Evolutionary conservation across 2,888 invertebrate genomes (phyloP).

Genomic region (Drepana falcataria): DNA sequence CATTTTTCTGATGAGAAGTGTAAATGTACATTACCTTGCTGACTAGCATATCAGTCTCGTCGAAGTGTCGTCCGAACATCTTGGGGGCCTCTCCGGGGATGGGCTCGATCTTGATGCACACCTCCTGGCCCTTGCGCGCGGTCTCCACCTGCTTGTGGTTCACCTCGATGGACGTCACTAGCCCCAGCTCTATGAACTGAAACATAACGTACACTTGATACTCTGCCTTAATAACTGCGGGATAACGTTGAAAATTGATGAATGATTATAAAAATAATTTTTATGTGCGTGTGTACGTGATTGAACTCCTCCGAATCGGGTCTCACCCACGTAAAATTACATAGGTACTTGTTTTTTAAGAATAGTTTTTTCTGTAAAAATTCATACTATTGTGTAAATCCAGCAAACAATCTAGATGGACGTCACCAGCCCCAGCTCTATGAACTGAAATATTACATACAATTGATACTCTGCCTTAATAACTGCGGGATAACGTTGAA

Average conservation of each 20-base stretch:
- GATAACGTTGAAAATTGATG: no score
- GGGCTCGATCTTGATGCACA: conserved; percentile 98
- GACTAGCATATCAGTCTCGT: conserved; percentile 94
- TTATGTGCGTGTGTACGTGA: no score
- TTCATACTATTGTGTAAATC: no score
- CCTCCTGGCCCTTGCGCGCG: conserved; percentile 97
- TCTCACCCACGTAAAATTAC: no score
- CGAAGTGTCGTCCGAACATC: conserved; percentile 99
- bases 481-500: no score
- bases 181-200: conserved; percentile 95
- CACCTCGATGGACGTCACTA: conserved; percentile 95
- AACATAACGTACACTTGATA: background rate
- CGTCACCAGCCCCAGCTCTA: conserved; percentile 95
- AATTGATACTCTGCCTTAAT: no score
- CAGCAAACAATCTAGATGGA: conserved; percentile 86
- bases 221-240: no score
- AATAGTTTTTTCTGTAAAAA: no score
- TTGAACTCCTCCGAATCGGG: no score
- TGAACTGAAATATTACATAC: conserved; percentile 80
- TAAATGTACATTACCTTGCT: conserved; percentile 86
- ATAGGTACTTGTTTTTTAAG: no score
- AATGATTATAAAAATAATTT: no score
- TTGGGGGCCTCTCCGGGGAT: conserved; percentile 99
- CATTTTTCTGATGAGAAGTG: background rate
- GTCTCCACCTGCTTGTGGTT: conserved; percentile 97